Evolutionary conservation across 2,113 vertebrate species (phyloP).

Genomic region (Phasianus colchicus): DNA sequence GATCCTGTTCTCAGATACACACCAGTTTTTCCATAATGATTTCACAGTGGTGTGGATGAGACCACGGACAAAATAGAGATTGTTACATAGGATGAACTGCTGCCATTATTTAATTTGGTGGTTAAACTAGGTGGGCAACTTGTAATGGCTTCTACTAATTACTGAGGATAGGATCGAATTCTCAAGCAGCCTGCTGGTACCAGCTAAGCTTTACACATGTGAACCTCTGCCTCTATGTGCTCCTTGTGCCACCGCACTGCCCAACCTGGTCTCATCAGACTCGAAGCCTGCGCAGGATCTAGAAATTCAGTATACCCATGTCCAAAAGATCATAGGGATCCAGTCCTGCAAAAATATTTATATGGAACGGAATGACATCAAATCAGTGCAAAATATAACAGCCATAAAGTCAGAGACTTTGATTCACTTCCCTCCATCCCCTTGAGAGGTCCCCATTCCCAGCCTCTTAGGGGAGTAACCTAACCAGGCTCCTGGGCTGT

Average conservation of each 20-base stretch:
- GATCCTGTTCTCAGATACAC: background rate
- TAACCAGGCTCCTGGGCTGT: background rate
- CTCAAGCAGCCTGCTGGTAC: background rate
- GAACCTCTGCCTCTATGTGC: background rate
- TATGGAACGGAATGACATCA: background rate
- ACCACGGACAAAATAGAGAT: background rate
- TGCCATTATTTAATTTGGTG: background rate
- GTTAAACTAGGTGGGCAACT: background rate
- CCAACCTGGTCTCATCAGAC: background rate
- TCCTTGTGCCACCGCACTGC: accelerated
- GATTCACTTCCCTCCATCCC: background rate
- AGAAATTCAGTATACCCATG: background rate
- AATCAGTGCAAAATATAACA: background rate
- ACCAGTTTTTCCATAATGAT: background rate
- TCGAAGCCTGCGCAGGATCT: background rate
- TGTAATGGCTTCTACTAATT: background rate
- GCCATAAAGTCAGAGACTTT: background rate
- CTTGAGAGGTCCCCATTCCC: background rate
- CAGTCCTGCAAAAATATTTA: background rate
- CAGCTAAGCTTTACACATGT: background rate
- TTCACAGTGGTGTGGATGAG: background rate
- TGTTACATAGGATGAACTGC: background rate
- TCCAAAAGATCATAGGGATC: background rate
- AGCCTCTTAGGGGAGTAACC: no score
- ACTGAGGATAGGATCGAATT: background rate